These are phyloP conservation scores for Zeuzera pyrina DNA, from an alignment of 2,888 invertebrate genomes.

Conservation along the genomic window DNA sequence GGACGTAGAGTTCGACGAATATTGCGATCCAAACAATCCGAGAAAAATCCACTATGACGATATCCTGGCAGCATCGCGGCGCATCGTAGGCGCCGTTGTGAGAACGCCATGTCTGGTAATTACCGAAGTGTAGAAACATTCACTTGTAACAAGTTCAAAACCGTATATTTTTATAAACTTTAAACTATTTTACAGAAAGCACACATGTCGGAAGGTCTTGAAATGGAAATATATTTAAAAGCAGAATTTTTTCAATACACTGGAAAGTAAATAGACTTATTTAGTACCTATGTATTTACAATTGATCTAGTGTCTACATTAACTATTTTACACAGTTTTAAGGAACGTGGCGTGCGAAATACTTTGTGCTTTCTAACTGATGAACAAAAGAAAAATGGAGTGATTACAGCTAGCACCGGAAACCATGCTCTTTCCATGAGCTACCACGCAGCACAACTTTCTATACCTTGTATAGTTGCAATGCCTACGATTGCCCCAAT, in stretches of 20 bases:
- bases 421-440: conserved; percentile 89
- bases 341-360: conserved; percentile 93
- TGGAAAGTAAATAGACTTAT: conserved; percentile 83
- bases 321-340: conserved; percentile 76
- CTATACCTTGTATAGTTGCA: conserved; percentile 84
- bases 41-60: conserved; percentile 74
- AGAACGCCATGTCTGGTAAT: conserved; percentile 75
- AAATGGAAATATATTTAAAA: conserved; percentile 91
- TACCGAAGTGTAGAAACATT: too few relatives aligned
- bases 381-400: conserved; percentile 83
- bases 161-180: conserved; percentile 24
- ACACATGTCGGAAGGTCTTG: conserved; percentile 80
- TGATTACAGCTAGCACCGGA: conserved; percentile 91
- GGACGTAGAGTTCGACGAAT: conserved; percentile 49
- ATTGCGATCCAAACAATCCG: conserved; percentile 56
- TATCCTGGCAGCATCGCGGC: conserved; percentile 77
- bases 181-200: conserved; percentile 81
- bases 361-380: conserved; percentile 80
- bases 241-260: conserved; percentile 94
- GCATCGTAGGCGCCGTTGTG: conserved; percentile 74
- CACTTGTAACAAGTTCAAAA: too few relatives aligned
- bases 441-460: conserved; percentile 80
- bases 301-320: not conserved
- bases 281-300: not conserved
- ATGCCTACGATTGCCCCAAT: conserved; percentile 92